Base-by-base conservation (phyloP, 2,888 invertebrate species). In the Plutella xylostella region DNA sequence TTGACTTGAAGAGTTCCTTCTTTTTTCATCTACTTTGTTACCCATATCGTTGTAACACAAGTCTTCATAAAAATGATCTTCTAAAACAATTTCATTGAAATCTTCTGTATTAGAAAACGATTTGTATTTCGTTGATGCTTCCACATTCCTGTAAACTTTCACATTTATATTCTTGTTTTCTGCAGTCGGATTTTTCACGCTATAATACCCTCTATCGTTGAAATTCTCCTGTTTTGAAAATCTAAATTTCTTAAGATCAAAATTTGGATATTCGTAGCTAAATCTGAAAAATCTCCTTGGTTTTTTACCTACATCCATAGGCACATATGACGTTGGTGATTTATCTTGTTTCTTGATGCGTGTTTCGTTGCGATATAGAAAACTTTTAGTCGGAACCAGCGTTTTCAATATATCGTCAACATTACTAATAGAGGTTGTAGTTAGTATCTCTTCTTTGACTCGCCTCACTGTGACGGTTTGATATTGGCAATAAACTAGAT, bases 1-100 rank as follows among this genome's bases (percentile, higher is more conserved):
- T 49, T 52, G 15, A 18, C 52, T 55, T 55, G 28, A 21, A 25
- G 15, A 37, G 28, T 31, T 48, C 44, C 0, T 15, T 48, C 40
- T 45, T 35, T 37, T 37, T 7, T 20, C 5, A 11, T 39, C 54
- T 51, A 45, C 53, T 51, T 51, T 56, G 49, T 48, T 53, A 2
- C 52, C 55, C 11, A 71, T 55, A 20, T 79, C 76, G 51, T 70
- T 72, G 30, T 80, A 79, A 52, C 72, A 73, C 1, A 82, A 54
- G 45, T 82, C 83, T 65, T 83, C 83, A 41, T 82, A 83, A 30
- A 82, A 70, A 55, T 83, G 83, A 35, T 83, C 83, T 42, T 80
- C 82, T 2, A 65, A 50, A 22, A 60, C 55, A 48, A 66, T 68
- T n/a, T 68, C 67, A 28, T 51, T 57, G 0, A 65, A 33, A 47